Percentiles rank a stretch among this genome's conserved stretches.
Evolutionary conservation across 2,113 vertebrate genomes (phyloP).

Genomic region (Helogale parvula): DNA sequence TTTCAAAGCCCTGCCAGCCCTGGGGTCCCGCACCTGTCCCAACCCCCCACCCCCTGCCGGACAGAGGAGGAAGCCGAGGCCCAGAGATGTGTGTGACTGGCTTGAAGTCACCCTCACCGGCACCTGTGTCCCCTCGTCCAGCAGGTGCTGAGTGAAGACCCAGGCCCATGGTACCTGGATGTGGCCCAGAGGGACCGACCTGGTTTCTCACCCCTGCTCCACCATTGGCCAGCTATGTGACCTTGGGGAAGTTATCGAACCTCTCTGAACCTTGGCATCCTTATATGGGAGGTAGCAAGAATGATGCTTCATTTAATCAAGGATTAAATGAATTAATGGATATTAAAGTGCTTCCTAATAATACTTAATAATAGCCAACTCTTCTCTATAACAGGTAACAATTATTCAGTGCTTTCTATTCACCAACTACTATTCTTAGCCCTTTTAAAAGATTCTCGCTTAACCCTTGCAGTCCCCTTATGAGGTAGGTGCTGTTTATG

Average conservation of each 20-base stretch:
- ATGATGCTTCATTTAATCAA: no score
- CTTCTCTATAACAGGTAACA: neutral
- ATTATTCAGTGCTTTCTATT: neutral
- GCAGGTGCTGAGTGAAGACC: neutral
- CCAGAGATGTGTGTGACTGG: neutral
- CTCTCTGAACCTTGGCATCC: neutral
- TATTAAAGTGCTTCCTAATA: neutral
- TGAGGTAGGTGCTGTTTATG: neutral
- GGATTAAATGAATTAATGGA: neutral
- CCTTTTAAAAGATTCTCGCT: neutral
- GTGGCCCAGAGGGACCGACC: neutral
- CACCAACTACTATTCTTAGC: neutral
- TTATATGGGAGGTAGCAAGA: neutral
- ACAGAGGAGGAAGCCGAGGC: neutral
- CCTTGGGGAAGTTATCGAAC: neutral
- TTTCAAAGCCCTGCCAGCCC: neutral
- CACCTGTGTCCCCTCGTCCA: rapidly evolving
- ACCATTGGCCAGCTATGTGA: neutral
- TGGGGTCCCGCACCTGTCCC: neutral
- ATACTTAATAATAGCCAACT: neutral
- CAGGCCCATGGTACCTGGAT: neutral
- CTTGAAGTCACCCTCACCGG: neutral
- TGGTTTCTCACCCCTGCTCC: neutral
- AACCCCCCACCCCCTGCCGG: neutral
- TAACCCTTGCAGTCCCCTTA: neutral